Evolutionary conservation across 2,888 invertebrate species (phyloP), one percentile per base, ranked within the genome.

Genomic region (Salticus scenicus): DNA sequence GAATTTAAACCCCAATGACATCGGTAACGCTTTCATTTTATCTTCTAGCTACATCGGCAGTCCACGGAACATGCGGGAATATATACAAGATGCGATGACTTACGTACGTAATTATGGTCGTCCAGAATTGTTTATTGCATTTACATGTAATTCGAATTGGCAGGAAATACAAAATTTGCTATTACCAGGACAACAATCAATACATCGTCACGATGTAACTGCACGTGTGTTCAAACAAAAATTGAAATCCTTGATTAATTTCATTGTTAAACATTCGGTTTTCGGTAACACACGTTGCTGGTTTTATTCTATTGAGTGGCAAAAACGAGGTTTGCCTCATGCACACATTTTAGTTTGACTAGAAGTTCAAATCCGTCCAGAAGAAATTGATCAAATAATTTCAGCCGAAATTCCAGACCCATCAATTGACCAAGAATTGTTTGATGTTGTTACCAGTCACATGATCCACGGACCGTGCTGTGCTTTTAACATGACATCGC

Each of bases 41-140:
- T 90, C 91, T 7, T 73, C 89, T 14, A 64, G 64, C 28, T 73
- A 57, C 63, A 73, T 57, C 1, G 57, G 33, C 7, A 37, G 73
- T 10, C 73, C 73, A 57, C 57, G 75, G 20, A 63, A 63, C 51
- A 89, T 90, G 89, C 42, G 72, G 20, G 88, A 89, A 72, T 74
- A 85, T 5, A 87, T 82, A 28, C 88, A 89, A 71, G 89, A 90
- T 83, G 89, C 89, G 0, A 89, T 90, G 88, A 70, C 89, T 5
- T 87, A 90, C 37, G n/a, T n/a, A n/a, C n/a, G n/a, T n/a, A n/a
- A n/a, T n/a, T n/a, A n/a, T n/a, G n/a, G n/a, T n/a, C n/a, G n/a
- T n/a, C n/a, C n/a, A n/a, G n/a, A n/a, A n/a, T n/a, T n/a, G n/a
- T n/a, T n/a, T n/a, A n/a, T n/a, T n/a, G n/a, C n/a, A n/a, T n/a